Base-by-base conservation (phyloP, 2,113 vertebrate genomes). In the Macrotus californicus region DNA sequence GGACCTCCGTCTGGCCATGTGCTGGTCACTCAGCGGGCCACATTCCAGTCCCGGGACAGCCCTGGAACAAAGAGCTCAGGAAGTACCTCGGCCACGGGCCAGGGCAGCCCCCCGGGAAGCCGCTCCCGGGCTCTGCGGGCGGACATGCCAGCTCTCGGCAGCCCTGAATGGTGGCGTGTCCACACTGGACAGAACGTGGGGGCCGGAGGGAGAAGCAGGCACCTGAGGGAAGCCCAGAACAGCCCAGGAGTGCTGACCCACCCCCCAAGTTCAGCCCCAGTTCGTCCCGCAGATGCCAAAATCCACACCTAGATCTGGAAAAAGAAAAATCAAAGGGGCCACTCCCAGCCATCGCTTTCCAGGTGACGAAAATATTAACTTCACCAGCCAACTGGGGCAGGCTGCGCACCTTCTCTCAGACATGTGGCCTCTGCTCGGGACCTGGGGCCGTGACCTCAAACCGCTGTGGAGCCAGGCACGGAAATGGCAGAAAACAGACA, bases 81-180 rank as follows among this genome's bases (percentile, higher is more conserved):
- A 1, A 0, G 36, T 2, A 2, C 18, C 3, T 0, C 8, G 0
- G 34, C 22, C 4, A 54, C 52, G 54, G 54, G 1, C 64, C 31
- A 0, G 66, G 66, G 10, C 73, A 19, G 31, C 39, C 59, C 0
- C 1, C 0, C 0, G 41, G 64, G 22, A 8, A 9, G 29, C 26
- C 3, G 15, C 12, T 61, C 12, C 41, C 26, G 0, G 48, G 24
- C 7, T 69, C 76, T 39, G 6, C 52, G 0, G 6, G 43, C 46
- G 66, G 24, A 8, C 1, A 4, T 4, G n/a, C 2, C 5, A 4
- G 11, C 36, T 22, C 43, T 24, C 43, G 29, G 50, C 2, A 24
- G 69, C 54, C 52, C 48, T 16, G 73, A 24, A 7, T n/a, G 54
- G 36, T 3, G 73, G 26, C 67, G 6, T 0, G 11, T 21, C 50